A percentile compares a stretch with the other conserved stretches of the same genome.
Conservation (phyloP, 1,140 invertebrate genomes). For the Pachyrhynchus sulphureomaculatus region DNA sequence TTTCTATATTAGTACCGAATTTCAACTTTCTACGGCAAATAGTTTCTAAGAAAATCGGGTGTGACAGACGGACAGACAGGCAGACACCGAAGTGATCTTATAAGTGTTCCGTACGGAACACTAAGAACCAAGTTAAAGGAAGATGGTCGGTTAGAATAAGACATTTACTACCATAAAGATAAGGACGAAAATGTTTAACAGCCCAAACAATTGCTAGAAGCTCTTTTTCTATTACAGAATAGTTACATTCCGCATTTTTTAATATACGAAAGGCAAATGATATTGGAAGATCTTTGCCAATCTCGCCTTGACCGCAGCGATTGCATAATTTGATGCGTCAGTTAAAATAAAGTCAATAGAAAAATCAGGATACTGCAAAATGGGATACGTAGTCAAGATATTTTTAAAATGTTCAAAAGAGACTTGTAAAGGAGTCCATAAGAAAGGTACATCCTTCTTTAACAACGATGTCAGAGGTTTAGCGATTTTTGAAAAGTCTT, state of each 20-base stretch:
- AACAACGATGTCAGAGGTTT: slow-evolving; percentile 32
- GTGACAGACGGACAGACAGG: too few species aligned
- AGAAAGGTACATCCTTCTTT: slow-evolving; percentile 27
- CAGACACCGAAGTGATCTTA: too few species aligned
- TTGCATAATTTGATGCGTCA: slow-evolving; percentile 48
- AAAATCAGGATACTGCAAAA: slow-evolving; percentile 49
- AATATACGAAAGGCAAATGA: slow-evolving; percentile 13
- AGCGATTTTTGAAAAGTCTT: slow-evolving; percentile 25
- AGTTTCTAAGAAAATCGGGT: too few species aligned
- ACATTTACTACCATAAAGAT: slow-evolving; percentile 23
- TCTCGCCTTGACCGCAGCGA: slow-evolving; percentile 45
- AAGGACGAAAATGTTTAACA: slow-evolving; percentile 18
- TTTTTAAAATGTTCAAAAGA: slow-evolving; percentile 50
- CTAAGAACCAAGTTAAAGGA: too few species aligned
- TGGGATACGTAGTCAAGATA: slow-evolving; percentile 46
- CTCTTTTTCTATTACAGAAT: slow-evolving; percentile 30
- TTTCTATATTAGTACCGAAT: too few species aligned
- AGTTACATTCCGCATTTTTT: neutral
- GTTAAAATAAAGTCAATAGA: slow-evolving; percentile 47
- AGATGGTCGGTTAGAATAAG: slow-evolving; percentile 16
- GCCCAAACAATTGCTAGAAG: slow-evolving; percentile 4
- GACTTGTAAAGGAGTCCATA: slow-evolving; percentile 23
- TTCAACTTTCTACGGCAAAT: too few species aligned
- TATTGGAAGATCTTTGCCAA: slow-evolving; percentile 39
- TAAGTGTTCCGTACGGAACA: too few species aligned